These are phyloP conservation scores for Chrysogorgia sp. DNA, from an alignment of 92 coral and sea anemone species.

Conservation along the genomic window DNA sequence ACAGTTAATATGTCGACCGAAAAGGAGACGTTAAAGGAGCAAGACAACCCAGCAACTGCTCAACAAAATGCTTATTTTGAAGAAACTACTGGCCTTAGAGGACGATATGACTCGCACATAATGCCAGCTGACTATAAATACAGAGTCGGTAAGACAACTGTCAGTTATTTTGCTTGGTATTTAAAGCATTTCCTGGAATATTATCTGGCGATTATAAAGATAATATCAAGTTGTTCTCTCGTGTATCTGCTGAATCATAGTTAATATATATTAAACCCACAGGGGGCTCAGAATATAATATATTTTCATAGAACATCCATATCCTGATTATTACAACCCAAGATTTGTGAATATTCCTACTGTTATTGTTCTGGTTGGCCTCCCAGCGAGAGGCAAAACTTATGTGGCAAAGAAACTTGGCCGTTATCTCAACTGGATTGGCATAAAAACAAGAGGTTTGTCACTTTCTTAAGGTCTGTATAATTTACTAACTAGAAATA, in stretches of 20 bases:
- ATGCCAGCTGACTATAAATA: slow-evolving; percentile 87
- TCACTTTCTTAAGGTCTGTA: neutral
- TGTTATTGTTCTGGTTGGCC: slow-evolving; percentile 88
- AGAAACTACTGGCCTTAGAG: slow-evolving; percentile 46
- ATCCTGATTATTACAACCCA: slow-evolving; percentile 79
- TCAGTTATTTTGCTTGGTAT: neutral
- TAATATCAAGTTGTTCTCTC: neutral
- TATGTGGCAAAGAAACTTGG: slow-evolving; percentile 97
- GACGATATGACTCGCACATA: slow-evolving; percentile 42
- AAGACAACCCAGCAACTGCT: slow-evolving; percentile 20
- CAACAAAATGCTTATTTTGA: slow-evolving; percentile 26
- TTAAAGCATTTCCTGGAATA: neutral
- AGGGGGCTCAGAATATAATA: too few species aligned
- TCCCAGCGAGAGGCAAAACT: slow-evolving; percentile 97
- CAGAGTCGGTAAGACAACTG: slow-evolving; percentile 71
- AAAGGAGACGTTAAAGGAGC: neutral
- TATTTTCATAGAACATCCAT: slow-evolving; percentile 55
- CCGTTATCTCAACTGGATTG: slow-evolving; percentile 98
- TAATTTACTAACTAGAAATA: too few species aligned
- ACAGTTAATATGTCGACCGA: neutral
- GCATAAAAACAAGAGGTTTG: slow-evolving; percentile 84
- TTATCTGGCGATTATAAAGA: neutral
- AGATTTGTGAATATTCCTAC: slow-evolving; percentile 94
- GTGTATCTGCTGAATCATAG: too few species aligned
- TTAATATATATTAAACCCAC: too few species aligned